These are phyloP conservation scores for Eubasilissa splendida DNA, from an alignment of 2,888 invertebrate species.

Conservation along the genomic window DNA sequence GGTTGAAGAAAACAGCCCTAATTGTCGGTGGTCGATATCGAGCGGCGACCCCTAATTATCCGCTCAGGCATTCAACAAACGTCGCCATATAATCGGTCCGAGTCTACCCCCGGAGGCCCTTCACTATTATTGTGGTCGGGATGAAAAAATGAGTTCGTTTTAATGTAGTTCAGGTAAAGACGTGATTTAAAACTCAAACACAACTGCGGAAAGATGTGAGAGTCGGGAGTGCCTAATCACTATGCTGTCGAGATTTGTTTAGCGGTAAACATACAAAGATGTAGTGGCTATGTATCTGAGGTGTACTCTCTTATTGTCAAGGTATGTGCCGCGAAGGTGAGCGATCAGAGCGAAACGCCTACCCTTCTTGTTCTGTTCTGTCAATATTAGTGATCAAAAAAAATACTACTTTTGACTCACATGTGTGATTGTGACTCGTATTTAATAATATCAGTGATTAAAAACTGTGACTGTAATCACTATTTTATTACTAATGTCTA, in stretches of 20 bases:
- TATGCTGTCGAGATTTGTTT: background rate
- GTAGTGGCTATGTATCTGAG: too few species aligned
- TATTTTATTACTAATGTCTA: too few species aligned
- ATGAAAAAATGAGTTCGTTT: conserved; percentile 5
- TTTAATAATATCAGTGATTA: too few species aligned
- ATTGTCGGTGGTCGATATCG: conserved; percentile 51
- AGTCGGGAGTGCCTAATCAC: background rate
- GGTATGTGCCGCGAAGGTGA: background rate
- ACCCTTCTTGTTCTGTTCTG: too few species aligned
- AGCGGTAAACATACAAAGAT: background rate
- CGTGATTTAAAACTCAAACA: conserved; percentile 33
- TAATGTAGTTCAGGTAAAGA: conserved; percentile 33
- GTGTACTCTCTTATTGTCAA: background rate
- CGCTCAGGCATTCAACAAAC: conserved; percentile 45
- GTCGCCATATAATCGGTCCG: conserved; percentile 44
- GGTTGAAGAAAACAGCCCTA: conserved; percentile 27
- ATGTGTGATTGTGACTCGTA: too few species aligned
- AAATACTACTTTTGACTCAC: too few species aligned
- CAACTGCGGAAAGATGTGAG: background rate
- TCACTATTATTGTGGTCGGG: background rate
- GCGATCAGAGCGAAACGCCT: too few species aligned
- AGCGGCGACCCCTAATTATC: conserved; percentile 46
- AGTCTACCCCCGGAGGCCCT: conserved; percentile 6
- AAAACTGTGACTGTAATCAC: too few species aligned
- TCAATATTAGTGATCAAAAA: too few species aligned